phyloP scores from a whole-genome alignment of 2,888 invertebrate genomes.

The Erebia palarica region DNA sequence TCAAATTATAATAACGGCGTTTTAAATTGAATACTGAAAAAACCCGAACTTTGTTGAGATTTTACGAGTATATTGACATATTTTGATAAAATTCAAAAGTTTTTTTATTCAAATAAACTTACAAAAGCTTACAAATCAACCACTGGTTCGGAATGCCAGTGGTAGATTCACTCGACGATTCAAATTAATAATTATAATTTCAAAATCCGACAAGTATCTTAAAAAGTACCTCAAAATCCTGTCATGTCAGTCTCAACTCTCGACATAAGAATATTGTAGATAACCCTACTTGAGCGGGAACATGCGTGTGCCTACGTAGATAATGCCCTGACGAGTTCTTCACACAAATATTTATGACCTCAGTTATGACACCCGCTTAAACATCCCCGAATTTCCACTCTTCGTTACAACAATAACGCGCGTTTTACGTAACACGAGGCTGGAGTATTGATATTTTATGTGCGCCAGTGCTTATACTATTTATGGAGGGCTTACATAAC shows the following conservation, averaged over 20 bases:
- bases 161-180: too few species aligned
- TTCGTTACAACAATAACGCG: conserved; percentile 6
- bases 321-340: conserved; percentile 25
- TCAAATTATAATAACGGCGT: neutral
- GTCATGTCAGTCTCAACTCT: neutral
- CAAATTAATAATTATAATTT: too few species aligned
- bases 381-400: conserved; percentile 9
- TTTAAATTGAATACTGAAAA: neutral
- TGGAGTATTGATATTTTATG: conserved; percentile 15
- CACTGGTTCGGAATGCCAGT: too few species aligned
- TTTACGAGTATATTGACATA: too few species aligned
- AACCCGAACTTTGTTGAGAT: too few species aligned
- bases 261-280: neutral
- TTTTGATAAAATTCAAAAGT: too few species aligned
- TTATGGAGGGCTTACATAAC: neutral
- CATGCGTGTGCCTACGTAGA: conserved; percentile 19
- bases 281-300: conserved; percentile 29
- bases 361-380: conserved; percentile 16
- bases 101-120: too few species aligned
- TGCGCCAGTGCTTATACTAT: conserved; percentile 10
- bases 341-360: conserved; percentile 30
- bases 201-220: neutral
- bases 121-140: too few species aligned
- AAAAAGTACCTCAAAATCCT: neutral
- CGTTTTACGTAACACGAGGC: conserved; percentile 1